A percentile compares a stretch with the other conserved stretches of the same genome.
These are phyloP conservation scores for Poecilobothrus nobilitatus DNA, from an alignment of 2,888 invertebrate genomes.

Conservation along the genomic window DNA sequence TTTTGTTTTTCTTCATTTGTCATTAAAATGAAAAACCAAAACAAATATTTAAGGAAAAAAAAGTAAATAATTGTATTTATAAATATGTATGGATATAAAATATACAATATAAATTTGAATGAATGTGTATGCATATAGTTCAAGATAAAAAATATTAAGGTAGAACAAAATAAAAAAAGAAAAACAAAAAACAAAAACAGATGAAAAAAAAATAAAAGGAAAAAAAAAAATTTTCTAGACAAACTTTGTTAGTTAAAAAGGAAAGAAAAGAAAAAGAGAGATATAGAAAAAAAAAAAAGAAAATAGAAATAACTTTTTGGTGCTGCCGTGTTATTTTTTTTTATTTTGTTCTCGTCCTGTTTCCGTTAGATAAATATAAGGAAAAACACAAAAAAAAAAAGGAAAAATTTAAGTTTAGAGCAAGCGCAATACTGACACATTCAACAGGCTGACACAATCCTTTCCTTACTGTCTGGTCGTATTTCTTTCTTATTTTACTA, in stretches of 20 bases:
- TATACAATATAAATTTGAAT: too few species aligned
- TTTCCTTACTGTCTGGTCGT: not conserved
- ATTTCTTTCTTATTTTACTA: not conserved
- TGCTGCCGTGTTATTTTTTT: too few species aligned
- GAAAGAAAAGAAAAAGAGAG: not conserved
- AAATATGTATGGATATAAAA: not conserved
- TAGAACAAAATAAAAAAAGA: not conserved
- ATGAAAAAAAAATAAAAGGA: not conserved
- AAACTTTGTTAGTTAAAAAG: not conserved
- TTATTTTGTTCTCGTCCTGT: too few species aligned
- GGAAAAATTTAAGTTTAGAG: not conserved
- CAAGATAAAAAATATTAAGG: not conserved
- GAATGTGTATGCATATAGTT: not conserved
- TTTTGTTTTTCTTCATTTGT: not conserved
- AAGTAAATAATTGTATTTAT: not conserved
- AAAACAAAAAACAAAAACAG: not conserved
- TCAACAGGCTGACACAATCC: constrained; percentile 1
- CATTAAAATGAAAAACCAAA: too few species aligned
- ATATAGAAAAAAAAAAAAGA: not conserved
- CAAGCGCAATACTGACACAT: not conserved
- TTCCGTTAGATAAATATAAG: too few species aligned
- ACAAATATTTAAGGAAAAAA: too few species aligned
- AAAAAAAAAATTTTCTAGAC: not conserved
- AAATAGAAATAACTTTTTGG: not conserved
- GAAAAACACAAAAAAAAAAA: not conserved